Evolutionary conservation across 2,888 invertebrate species (phyloP), one percentile per base, ranked within the genome.

Genomic region (Gymnocheta viridis): DNA sequence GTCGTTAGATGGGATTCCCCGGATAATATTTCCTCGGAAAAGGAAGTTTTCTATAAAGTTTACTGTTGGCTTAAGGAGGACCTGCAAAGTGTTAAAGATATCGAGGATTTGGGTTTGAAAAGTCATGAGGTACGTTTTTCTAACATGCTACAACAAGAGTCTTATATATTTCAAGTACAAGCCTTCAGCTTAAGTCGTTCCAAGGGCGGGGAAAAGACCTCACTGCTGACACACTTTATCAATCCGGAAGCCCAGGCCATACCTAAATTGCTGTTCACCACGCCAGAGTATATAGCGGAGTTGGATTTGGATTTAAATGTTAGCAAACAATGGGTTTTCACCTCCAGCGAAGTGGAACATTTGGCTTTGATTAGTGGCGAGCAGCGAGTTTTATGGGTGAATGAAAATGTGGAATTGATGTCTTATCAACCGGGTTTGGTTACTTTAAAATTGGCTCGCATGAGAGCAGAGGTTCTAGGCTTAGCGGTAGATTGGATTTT

Each of bases 401-500:
- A 97, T 69, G 91, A 91, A 72, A 91, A 90, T 32, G 90, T 89
- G 0, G 85, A 94, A 92, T 86, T 92, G 67, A 87, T 92, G 32
- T 88, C 89, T 2, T 89, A 88, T 60, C 85, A 88, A 27, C 89
- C 89, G 0, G 90, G 89, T 0, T 76, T 88, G 0, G 91, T 92
- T 2, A 87, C 89, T 0, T 92, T 92, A 0, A 94, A 94, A 89
- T 92, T 95, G 41, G 91, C 93, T 0, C 92, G 93, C 12, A 90
- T 95, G 78, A 93, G 93, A 38, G 93, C 93, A n/a, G 93, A 93
- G 35, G 94, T 94, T 0, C 91, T 94, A 10, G 95, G 96, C 82
- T 91, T 98, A 29, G 94, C 96, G 2, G 93, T 97, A 0, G 98
- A 98, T 91, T 98, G 98, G 98, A 94, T 98, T 54, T 95, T 96